Evolutionary conservation across 2,888 invertebrate species (phyloP), one percentile per base, ranked within the genome.

Genomic region (Cephus spinipes): DNA sequence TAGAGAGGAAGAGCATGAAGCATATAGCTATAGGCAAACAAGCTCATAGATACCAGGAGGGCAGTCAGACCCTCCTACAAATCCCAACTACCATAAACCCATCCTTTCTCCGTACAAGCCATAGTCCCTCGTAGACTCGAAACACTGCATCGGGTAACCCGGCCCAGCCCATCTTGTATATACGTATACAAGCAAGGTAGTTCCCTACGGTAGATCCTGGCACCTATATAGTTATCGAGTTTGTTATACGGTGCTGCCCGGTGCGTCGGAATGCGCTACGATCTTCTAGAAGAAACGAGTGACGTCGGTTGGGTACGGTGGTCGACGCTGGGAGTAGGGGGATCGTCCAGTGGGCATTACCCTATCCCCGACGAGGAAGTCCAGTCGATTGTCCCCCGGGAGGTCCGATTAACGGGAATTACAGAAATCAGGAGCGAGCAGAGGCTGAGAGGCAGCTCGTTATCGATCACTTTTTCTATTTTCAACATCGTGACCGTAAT

Each of bases 341-440:
- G 35, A 4, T 36, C 40, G 40, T 6, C 40, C 15, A 40, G 40
- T 15, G 15, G 35, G 33, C 35, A 73, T 73, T 35, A 35, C 34
- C 34, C 30, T 9, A 11, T 33, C 55, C 40, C 35, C 69, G 69
- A 84, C 80, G 81, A 80, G 82, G 80, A 84, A 84, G 81, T 84
- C 78, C 36, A 76, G 74, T 81, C 84, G 81, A 83, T 81, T 80
- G 82, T 83, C 79, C 40, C 40, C 15, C 40, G 80, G 73, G 78
- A 80, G 74, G 79, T 76, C 78, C 81, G 80, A 83, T 84, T 82
- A 84, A 77, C 79, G 75, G 76, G 82, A 73, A 82, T 83, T 83
- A 85, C 85, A 80, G 82, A 81, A 85, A 85, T 85, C 79, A 83
- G 81, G 40, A 40, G 40, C 15, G 15, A 36, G 36, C 12, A 12